Evolutionary conservation across 2,113 vertebrate species (phyloP).

Genomic region (Dolichallabes microphthalmus): DNA sequence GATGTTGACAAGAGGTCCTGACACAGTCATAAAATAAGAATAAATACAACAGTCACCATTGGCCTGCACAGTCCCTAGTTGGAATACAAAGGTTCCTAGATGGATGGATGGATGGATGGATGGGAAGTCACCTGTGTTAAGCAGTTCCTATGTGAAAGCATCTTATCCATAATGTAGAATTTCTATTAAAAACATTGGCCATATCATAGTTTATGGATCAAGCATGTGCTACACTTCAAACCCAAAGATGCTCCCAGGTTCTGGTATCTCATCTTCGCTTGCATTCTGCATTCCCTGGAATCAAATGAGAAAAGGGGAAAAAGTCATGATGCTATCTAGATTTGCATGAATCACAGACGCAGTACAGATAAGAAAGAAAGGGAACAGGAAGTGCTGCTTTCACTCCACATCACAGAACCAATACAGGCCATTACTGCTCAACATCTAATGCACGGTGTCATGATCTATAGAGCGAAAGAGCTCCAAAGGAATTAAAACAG

Average conservation of each 20-base stretch:
- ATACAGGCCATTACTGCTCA: neutral
- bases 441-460: neutral
- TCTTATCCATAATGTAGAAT: neutral
- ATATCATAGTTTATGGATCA: conserved; percentile 42
- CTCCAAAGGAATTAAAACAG: conserved; percentile 15
- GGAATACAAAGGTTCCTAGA: too few relatives aligned
- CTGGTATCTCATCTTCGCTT: neutral
- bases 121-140: neutral
- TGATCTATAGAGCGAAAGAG: conserved; percentile 6
- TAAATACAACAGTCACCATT: too few relatives aligned
- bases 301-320: neutral
- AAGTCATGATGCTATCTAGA: conserved; percentile 46
- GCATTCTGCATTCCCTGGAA: conserved; percentile 2
- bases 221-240: conserved; percentile 10
- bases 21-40: too few relatives aligned
- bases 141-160: neutral
- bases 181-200: conserved; percentile 67
- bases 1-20: too few relatives aligned
- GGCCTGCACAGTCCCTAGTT: too few relatives aligned
- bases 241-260: neutral
- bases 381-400: neutral
- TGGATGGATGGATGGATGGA: too few relatives aligned
- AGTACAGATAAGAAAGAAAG: neutral
- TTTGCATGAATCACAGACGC: conserved; percentile 19
- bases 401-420: neutral